Evolutionary conservation across 2,888 invertebrate genomes (phyloP), one percentile per base, ranked within the genome.

Genomic region (Ypsolopha scabrella): DNA sequence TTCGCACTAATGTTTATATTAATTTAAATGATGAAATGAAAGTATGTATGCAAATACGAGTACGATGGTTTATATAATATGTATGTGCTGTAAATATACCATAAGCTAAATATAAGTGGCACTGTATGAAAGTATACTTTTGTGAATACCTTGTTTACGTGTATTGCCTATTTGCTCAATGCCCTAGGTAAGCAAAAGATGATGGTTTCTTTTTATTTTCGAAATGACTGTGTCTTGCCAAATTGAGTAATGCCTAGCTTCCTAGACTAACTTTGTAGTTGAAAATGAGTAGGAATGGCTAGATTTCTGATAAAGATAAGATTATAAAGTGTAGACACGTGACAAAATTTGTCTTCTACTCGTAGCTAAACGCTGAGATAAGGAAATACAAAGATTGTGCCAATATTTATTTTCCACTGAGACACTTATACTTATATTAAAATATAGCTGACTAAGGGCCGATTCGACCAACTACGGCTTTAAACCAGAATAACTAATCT

Each of bases 51-150:
- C 7, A 11, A 43, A 11, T 43, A 43, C 10, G 14, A 39, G 39
- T 39, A 11, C 1, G 11, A 7, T 7, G 39, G 39, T 11, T 66
- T 69, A 69, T 64, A 60, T 61, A 59, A 68, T 62, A 63, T n/a
- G n/a, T n/a, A n/a, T 69, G 70, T 66, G 63, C 65, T 81, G 82
- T 82, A 81, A 68, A 81, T 80, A 80, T 53, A 57, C 51, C 55
- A 37, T 73, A 72, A 71, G 69, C 58, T 70, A 67, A 65, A 62
- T 62, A 64, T 63, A 63, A 62, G 59, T 60, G 14, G 43, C 43
- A 43, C 43, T 13, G 43, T 43, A 11, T 11, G 13, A 41, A 11
- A 11, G 43, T 14, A 14, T 13, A 71, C 69, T 70, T 65, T 70
- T 71, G 64, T 71, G 69, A 68, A 71, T 68, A 62, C 65, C 61